Conservation (phyloP, 2,888 invertebrate species). For the Ceriagrion tenellum region DNA sequence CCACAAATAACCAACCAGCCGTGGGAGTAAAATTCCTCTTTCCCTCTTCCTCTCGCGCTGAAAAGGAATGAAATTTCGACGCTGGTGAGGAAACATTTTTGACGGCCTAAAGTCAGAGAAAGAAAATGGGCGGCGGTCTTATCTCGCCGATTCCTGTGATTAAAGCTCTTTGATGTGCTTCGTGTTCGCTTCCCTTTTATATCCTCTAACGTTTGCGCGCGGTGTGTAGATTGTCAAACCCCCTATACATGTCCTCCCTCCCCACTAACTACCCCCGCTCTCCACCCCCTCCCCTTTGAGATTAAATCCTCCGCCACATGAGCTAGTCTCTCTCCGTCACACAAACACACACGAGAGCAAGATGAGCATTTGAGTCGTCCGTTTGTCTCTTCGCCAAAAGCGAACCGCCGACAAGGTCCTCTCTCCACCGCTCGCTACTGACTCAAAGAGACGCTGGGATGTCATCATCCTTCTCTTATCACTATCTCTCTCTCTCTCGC, state of each 20-base stretch:
- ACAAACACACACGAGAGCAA: too few species aligned
- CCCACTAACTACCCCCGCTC: neutral
- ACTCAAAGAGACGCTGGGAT: neutral
- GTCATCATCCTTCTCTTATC: neutral
- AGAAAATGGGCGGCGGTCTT: neutral
- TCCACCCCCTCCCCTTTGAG: neutral
- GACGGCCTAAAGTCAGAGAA: neutral
- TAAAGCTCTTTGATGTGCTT: neutral
- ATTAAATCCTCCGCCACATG: neutral
- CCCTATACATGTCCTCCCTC: too few species aligned
- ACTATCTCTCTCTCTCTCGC: neutral
- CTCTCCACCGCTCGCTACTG: neutral
- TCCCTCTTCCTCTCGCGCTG: neutral
- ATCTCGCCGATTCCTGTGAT: neutral
- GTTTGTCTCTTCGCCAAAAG: too few species aligned
- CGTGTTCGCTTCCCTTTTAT: neutral
- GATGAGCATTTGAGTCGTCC: too few species aligned
- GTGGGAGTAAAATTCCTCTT: neutral
- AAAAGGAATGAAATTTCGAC: neutral
- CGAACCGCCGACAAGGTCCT: neutral
- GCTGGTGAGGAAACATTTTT: neutral
- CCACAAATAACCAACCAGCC: too few species aligned
- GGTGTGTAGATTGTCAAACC: neutral
- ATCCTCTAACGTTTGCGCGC: too few species aligned
- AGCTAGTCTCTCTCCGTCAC: too few species aligned